Conservation (phyloP, 1,140 invertebrate species). For the Lasioglossum baleicum region DNA sequence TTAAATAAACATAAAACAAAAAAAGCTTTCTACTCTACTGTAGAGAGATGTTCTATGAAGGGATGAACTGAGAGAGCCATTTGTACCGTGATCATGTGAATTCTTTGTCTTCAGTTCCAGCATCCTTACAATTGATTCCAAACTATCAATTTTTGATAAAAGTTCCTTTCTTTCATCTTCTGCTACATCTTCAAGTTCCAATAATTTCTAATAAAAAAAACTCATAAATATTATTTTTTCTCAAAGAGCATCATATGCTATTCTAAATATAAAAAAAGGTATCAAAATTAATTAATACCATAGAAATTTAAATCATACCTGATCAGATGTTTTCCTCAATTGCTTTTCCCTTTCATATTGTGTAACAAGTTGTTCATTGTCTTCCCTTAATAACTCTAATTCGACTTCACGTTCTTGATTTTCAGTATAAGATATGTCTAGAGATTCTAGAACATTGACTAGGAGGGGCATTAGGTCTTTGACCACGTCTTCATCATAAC, state of each 20-base stretch:
- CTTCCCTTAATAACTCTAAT: conserved; percentile 96
- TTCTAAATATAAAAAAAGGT: no score
- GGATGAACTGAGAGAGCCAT: conserved; percentile 72
- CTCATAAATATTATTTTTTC: no score
- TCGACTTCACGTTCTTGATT: conserved; percentile 99
- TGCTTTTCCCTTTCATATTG: conserved; percentile 99
- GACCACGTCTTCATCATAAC: conserved; percentile 98
- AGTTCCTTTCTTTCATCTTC: conserved; percentile 97
- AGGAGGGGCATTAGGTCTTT: conserved; percentile 99
- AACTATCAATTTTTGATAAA: conserved; percentile 93
- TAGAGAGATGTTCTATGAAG: conserved; percentile 72
- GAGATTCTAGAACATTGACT: conserved; percentile 97
- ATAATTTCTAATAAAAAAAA: conserved; percentile 86
- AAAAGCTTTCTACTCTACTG: conserved; percentile 80
- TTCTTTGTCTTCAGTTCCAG: conserved; percentile 99
- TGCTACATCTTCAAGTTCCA: conserved; percentile 96
- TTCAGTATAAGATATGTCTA: conserved; percentile 97
- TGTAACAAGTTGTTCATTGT: conserved; percentile 99
- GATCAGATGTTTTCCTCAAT: conserved; percentile 95
- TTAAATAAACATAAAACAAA: conserved; percentile 61
- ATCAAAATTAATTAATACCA: no score
- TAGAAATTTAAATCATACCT: conserved; percentile 82
- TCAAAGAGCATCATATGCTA: no score
- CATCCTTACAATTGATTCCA: conserved; percentile 98
- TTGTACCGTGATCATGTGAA: conserved; percentile 93